Base-by-base conservation (phyloP, 2,113 vertebrate species). In the Mesoclemmys tuberculata region DNA sequence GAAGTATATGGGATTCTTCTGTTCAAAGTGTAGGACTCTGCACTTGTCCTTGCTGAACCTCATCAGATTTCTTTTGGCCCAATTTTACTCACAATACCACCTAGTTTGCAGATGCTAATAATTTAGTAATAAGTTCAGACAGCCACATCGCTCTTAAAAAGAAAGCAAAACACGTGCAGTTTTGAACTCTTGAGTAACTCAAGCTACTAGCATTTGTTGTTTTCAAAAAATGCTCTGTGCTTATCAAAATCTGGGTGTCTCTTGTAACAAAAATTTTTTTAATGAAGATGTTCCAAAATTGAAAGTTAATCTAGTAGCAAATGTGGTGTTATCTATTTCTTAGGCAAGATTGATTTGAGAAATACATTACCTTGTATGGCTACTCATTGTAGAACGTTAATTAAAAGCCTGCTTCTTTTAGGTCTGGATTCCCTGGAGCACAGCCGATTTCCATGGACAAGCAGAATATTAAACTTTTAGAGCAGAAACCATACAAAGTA, bases 381-480 rank as follows among this genome's bases (percentile, higher is more conserved):
- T 94, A 5, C 88, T 79, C 93, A 71, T 85, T 80, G 85, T 87
- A 82, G 79, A 91, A 89, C 46, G 71, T 92, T 95, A 95, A 94
- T 96, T 96, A 90, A 80, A 21, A 54, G 29, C 46, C 5, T 94
- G 88, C 61, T 93, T 78, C 61, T 88, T 93, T 90, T 92, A 99
- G 99, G 92, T 99, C 99, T 97, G 99, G 99, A 91, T 99, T 99
- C 96, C 99, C 99, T 87, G 99, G 99, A 84, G 99, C 99, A 49
- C 99, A 99, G 93, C 99, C 99, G 26, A 99, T 99, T 96, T 99
- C 99, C 91, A 99, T 99, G 99, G 99, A 99, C 97, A 98, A 99
- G 80, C 98, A 99, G 95, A 99, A 99, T 97, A 98, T 99, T 92
- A 98, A 98, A 93, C 98, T 99, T 94, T 96, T 99, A 94, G 99